Evolutionary conservation across 2,888 invertebrate genomes (phyloP).

Genomic region (Dinocampus coccinellae): DNA sequence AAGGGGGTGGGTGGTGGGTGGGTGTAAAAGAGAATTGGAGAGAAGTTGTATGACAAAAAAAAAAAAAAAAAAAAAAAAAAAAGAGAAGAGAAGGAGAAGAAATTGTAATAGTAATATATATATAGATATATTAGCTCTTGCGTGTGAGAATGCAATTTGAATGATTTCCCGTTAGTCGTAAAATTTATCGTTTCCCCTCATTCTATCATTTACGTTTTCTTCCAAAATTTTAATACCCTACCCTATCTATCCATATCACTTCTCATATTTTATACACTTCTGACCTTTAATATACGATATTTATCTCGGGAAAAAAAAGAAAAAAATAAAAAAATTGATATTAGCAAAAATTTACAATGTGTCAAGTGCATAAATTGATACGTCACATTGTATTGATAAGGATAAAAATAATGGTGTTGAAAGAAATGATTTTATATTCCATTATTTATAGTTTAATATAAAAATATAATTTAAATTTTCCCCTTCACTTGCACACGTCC

Average conservation of each 20-base stretch:
- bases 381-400: slow-evolving; percentile 1
- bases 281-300: not conserved
- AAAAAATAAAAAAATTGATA: not conserved
- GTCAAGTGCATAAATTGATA: slow-evolving; percentile 3
- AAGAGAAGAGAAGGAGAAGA: not conserved
- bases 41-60: slow-evolving; percentile 8
- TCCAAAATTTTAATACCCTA: not conserved
- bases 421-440: not conserved
- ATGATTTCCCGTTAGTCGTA: slow-evolving; percentile 27
- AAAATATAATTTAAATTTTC: not conserved
- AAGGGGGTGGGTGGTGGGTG: not conserved
- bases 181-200: slow-evolving; percentile 23
- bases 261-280: not conserved
- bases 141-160: slow-evolving; percentile 29
- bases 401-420: not conserved
- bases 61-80: not conserved
- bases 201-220: not conserved
- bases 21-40: not conserved
- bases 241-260: no score
- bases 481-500: not conserved
- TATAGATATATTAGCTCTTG: slow-evolving; percentile 16
- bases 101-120: no score
- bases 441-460: not conserved
- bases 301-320: no score
- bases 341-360: slow-evolving; percentile 18